phyloP scores from a whole-genome alignment of 2,113 vertebrate species.

The Australoheros scitulus region DNA sequence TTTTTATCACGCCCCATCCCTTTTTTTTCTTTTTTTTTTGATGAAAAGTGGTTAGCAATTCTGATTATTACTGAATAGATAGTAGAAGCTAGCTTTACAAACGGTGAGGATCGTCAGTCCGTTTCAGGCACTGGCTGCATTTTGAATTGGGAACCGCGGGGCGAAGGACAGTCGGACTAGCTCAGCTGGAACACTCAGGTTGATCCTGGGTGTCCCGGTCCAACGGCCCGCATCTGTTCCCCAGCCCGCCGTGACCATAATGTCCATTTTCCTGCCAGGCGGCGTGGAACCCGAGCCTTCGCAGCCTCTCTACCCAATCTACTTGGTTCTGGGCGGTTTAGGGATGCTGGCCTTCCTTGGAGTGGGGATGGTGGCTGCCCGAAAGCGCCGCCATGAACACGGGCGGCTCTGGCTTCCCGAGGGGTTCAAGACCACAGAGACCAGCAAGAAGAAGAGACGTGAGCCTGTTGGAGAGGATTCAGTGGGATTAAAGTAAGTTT shows the following conservation, averaged over 20 bases:
- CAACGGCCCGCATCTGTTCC: neutral
- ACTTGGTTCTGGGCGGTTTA: slow-evolving; percentile 82
- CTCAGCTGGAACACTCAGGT: slow-evolving; percentile 65
- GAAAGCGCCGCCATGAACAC: slow-evolving; percentile 93
- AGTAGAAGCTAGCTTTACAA: slow-evolving; percentile 81
- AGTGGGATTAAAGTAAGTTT: slow-evolving; percentile 95
- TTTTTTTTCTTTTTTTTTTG: slow-evolving; percentile 81
- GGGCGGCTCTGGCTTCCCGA: slow-evolving; percentile 99
- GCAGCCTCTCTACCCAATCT: slow-evolving; percentile 83
- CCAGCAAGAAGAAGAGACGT: slow-evolving; percentile 96
- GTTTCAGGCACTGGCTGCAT: slow-evolving; percentile 37
- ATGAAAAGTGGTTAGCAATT: slow-evolving; percentile 86
- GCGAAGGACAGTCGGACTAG: slow-evolving; percentile 45
- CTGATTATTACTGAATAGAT: slow-evolving; percentile 88
- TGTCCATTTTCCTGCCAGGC: slow-evolving; percentile 79
- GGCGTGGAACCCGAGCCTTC: slow-evolving; percentile 71
- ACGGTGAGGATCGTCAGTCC: slow-evolving; percentile 53
- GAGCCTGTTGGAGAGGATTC: slow-evolving; percentile 97
- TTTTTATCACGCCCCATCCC: slow-evolving; percentile 72
- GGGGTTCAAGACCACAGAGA: slow-evolving; percentile 95
- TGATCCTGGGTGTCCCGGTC: slow-evolving; percentile 32
- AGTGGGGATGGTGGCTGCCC: slow-evolving; percentile 90
- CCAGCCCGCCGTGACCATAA: slow-evolving; percentile 58
- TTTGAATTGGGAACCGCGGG: slow-evolving; percentile 34
- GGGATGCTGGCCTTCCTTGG: slow-evolving; percentile 83